A percentile compares a stretch with the other conserved stretches of the same genome.
Conservation (phyloP, 2,888 invertebrate species). For the Acanthosepion esculentum region DNA sequence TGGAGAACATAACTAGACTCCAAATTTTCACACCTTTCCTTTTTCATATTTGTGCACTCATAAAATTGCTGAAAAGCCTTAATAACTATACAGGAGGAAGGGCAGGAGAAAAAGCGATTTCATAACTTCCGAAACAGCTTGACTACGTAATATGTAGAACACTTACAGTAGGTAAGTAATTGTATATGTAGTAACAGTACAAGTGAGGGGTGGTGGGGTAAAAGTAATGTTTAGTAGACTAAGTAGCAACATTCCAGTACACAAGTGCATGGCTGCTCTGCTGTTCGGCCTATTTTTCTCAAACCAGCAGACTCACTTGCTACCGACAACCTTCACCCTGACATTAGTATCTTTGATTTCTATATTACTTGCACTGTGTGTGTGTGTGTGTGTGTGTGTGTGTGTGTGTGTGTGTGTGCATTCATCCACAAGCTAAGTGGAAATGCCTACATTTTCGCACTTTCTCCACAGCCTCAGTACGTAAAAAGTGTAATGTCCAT, state of each 20-base stretch:
- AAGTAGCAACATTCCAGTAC: not conserved
- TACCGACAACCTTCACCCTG: slow-evolving; percentile 14
- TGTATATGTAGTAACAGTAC: not conserved
- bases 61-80: not conserved
- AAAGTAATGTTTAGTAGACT: not conserved
- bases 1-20: not conserved
- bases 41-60: not conserved
- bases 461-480: not conserved
- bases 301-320: not conserved
- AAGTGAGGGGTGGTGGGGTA: not conserved
- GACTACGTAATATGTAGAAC: not conserved
- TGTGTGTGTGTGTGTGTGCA: too few relatives aligned
- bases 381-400: too few relatives aligned
- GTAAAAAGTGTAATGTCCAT: not conserved
- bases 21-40: not conserved
- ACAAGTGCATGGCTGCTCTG: not conserved
- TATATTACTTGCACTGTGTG: not conserved
- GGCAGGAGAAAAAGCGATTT: not conserved
- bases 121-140: slow-evolving; percentile 11
- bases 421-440: not conserved
- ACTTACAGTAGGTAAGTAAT: not conserved
- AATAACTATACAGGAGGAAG: not conserved
- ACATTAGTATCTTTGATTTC: not conserved
- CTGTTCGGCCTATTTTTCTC: not conserved
- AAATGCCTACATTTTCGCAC: not conserved